These are phyloP conservation scores for Apistogramma diplotaenia DNA, from an alignment of 2,113 vertebrate species.

Conservation along the genomic window DNA sequence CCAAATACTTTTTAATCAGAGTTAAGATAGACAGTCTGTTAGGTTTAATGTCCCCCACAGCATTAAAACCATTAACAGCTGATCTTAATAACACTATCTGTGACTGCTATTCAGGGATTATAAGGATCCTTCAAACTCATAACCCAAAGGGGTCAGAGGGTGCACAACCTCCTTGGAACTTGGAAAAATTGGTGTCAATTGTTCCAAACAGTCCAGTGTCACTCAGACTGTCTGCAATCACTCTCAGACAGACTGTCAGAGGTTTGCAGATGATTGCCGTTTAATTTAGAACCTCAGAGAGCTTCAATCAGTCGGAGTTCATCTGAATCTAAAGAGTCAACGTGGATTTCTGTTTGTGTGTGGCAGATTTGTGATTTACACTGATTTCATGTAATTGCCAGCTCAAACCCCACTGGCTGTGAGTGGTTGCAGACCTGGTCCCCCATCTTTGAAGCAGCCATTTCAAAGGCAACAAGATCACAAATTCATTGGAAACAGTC, in stretches of 20 bases:
- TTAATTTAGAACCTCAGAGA: neutral
- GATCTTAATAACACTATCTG: neutral
- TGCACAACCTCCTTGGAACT: neutral
- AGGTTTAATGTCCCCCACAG: too few relatives aligned
- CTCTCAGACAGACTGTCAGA: neutral
- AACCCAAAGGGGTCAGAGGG: neutral
- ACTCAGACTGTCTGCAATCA: neutral
- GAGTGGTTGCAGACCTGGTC: neutral
- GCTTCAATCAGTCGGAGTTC: too few relatives aligned
- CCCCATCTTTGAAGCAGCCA: neutral
- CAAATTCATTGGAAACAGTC: neutral
- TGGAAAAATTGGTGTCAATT: neutral
- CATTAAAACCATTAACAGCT: neutral
- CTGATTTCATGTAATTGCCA: neutral
- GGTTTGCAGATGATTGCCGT: neutral
- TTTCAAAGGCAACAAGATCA: neutral
- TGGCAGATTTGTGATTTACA: neutral
- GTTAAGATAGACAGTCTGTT: neutral
- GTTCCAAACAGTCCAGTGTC: neutral
- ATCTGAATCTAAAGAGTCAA: neutral
- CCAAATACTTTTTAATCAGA: neutral
- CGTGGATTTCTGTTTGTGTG: neutral
- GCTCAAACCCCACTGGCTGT: neutral
- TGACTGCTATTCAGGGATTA: too few relatives aligned
- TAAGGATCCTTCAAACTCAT: neutral